These are phyloP conservation scores for Choreutis nemorana DNA, from an alignment of 2,888 invertebrate genomes.

Conservation along the genomic window DNA sequence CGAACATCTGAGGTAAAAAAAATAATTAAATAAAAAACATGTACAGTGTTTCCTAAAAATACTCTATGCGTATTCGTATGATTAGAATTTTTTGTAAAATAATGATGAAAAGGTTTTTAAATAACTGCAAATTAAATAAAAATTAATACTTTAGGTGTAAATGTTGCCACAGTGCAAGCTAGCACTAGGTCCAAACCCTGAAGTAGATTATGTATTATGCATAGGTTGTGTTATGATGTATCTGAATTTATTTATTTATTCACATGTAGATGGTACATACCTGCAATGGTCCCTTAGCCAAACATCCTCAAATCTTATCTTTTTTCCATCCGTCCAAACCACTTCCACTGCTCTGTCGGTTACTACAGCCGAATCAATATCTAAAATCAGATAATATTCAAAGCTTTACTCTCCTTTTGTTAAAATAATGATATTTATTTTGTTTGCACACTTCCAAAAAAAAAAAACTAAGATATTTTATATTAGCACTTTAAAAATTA, in stretches of 20 bases:
- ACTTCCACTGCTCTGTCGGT: conserved; percentile 23
- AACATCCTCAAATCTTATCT: conserved; percentile 39
- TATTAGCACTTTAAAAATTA: no score
- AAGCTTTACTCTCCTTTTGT: no score
- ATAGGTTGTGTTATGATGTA: background rate
- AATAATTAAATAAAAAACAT: background rate
- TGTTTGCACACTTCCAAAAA: no score
- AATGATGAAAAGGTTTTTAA: background rate
- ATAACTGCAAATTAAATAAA: background rate
- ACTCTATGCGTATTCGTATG: background rate
- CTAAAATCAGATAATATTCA: no score
- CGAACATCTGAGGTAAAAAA: conserved; percentile 53
- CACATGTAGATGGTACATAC: no score
- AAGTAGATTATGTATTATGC: background rate
- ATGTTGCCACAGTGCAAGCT: background rate
- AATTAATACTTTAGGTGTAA: background rate
- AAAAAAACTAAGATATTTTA: no score
- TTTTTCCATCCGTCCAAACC: conserved; percentile 23
- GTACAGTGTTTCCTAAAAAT: background rate
- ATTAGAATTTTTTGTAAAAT: background rate
- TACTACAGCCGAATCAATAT: no score
- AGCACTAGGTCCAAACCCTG: background rate
- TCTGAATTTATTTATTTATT: background rate
- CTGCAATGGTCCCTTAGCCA: conserved; percentile 72
- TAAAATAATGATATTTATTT: no score